These are phyloP conservation scores for Xestia xanthographa DNA, from an alignment of 2,888 invertebrate genomes.

Conservation along the genomic window DNA sequence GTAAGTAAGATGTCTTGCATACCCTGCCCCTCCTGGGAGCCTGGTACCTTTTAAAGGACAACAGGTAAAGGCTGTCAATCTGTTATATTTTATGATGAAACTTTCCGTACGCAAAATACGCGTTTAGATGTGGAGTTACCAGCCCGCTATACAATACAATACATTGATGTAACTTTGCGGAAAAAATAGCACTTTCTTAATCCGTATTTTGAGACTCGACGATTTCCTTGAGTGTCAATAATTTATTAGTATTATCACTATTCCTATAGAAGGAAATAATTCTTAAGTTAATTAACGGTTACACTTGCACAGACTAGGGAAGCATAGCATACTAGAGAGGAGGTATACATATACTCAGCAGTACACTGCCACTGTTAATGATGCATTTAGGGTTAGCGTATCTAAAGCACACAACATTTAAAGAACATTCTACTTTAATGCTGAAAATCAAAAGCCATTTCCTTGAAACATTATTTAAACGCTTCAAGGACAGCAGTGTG, in stretches of 20 bases:
- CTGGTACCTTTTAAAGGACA: not conserved
- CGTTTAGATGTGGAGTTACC: no score
- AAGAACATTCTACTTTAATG: no score
- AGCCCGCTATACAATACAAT: no score
- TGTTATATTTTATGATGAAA: not conserved
- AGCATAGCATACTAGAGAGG: no score
- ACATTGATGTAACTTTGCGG: no score
- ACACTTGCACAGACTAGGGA: not conserved
- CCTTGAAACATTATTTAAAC: not conserved
- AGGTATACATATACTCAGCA: no score
- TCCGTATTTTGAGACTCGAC: no score
- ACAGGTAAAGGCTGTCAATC: conserved; percentile 4
- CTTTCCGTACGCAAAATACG: no score
- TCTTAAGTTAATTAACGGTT: not conserved
- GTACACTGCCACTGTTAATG: no score
- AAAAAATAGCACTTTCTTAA: not conserved
- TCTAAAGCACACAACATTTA: not conserved
- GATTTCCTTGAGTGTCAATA: not conserved
- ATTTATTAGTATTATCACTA: not conserved
- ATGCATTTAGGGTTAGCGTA: not conserved
- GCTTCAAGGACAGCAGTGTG: no score
- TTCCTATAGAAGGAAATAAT: not conserved
- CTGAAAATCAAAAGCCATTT: not conserved
- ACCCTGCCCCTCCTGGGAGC: not conserved
- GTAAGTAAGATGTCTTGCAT: conserved; percentile 25